A percentile compares a stretch with the other conserved stretches of the same genome.
Evolutionary conservation across 2,113 vertebrate species (phyloP).

Genomic region (Lampris megalopsis): DNA sequence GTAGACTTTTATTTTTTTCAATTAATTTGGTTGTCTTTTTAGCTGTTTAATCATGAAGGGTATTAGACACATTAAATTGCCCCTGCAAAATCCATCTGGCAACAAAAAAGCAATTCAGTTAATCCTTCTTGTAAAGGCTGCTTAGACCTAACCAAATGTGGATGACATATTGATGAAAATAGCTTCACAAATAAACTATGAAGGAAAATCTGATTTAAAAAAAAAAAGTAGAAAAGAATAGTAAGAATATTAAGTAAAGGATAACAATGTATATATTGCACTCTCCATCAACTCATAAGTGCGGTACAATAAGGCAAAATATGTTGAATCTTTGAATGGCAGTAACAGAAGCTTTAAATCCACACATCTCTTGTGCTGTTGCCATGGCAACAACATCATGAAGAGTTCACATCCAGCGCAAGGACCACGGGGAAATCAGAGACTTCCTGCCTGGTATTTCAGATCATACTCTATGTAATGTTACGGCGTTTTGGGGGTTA

Average conservation of each 20-base stretch:
- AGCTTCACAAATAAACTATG: conserved; percentile 46
- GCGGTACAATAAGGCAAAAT: conserved; percentile 42
- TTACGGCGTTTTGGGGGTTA: conserved; percentile 14
- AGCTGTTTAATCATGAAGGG: conserved; percentile 56
- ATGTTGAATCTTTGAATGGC: conserved; percentile 55
- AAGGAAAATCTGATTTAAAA: conserved; percentile 70
- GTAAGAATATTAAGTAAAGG: conserved; percentile 25
- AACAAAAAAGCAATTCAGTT: conserved; percentile 23
- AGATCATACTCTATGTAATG: conserved; percentile 32
- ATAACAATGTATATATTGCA: conserved; percentile 61
- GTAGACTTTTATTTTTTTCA: conserved; percentile 54
- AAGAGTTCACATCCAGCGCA: conserved; percentile 24
- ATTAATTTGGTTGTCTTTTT: conserved; percentile 62
- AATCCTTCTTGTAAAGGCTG: conserved; percentile 17
- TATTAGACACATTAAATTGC: conserved; percentile 38
- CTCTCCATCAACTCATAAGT: conserved; percentile 55
- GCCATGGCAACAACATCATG: conserved; percentile 60
- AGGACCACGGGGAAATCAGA: background rate
- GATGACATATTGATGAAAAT: conserved; percentile 37
- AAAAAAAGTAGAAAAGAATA: background rate
- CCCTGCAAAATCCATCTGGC: conserved; percentile 45
- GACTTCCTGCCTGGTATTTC: conserved; percentile 14
- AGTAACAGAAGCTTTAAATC: conserved; percentile 52
- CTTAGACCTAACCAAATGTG: background rate
- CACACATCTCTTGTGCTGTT: conserved; percentile 41